Evolutionary conservation across 1,140 invertebrate species (phyloP).

Genomic region (Aphelenchoides avenae): DNA sequence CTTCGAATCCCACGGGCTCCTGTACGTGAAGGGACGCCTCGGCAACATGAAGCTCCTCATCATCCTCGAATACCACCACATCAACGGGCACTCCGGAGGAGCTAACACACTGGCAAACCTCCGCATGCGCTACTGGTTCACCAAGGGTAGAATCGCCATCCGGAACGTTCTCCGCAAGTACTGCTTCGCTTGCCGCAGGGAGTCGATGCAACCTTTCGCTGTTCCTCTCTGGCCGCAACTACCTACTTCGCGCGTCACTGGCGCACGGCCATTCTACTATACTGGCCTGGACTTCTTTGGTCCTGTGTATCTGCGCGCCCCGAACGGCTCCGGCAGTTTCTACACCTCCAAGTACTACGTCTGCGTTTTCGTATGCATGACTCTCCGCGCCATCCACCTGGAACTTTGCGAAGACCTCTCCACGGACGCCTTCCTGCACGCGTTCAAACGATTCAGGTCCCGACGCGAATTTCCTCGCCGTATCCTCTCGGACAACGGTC

Average conservation of each 20-base stretch:
- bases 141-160: neutral
- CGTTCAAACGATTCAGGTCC: too few species aligned
- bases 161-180: neutral
- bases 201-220: neutral
- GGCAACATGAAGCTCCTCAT: neutral
- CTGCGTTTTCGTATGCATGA: too few species aligned
- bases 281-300: constrained; percentile 3
- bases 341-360: too few species aligned
- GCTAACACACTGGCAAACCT: neutral
- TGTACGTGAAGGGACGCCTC: neutral
- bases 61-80: neutral
- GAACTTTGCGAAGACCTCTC: too few species aligned
- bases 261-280: neutral
- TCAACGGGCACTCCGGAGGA: neutral
- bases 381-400: too few species aligned
- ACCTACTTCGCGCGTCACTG: neutral
- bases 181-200: neutral
- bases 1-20: too few species aligned
- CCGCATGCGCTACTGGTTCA: neutral
- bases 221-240: neutral
- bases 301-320: neutral
- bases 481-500: too few species aligned
- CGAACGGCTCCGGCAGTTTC: too few species aligned
- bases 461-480: too few species aligned
- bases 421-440: too few species aligned